A percentile compares a stretch with the other conserved stretches of the same genome.
Evolutionary conservation across 2,797 vertebrate species (phyloP).

Genomic region (Australoheros facetus): DNA sequence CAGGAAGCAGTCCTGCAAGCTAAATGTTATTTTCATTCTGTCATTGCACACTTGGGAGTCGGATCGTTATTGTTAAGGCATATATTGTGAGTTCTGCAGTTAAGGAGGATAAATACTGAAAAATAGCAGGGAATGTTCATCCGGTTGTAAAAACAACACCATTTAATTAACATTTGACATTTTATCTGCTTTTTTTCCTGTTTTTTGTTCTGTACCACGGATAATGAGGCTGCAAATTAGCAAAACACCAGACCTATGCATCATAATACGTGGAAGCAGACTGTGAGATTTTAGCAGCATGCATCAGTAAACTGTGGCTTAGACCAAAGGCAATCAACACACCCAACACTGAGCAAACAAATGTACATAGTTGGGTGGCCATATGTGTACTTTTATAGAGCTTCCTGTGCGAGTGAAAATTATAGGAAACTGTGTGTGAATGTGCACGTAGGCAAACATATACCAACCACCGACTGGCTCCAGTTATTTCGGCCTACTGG

Average conservation of each 20-base stretch:
- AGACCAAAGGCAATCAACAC: slow-evolving; percentile 29
- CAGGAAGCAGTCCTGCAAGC: slow-evolving; percentile 2
- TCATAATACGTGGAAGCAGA: not conserved
- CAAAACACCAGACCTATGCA: not conserved
- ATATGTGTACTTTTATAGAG: slow-evolving; percentile 47
- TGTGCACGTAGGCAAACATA: slow-evolving; percentile 53
- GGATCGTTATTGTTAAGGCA: slow-evolving; percentile 43
- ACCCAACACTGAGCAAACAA: not conserved
- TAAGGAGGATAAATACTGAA: not conserved
- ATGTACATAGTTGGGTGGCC: slow-evolving; percentile 26
- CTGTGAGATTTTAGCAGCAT: slow-evolving; percentile 14
- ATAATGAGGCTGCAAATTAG: not conserved
- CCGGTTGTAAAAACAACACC: not conserved
- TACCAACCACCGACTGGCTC: slow-evolving; percentile 25
- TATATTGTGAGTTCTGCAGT: not conserved
- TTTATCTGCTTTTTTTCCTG: not conserved
- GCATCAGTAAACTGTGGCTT: slow-evolving; percentile 29
- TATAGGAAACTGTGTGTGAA: slow-evolving; percentile 49
- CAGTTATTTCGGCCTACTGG: slow-evolving; percentile 38
- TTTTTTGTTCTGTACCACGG: not conserved
- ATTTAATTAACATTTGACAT: not conserved
- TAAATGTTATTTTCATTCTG: slow-evolving; percentile 28
- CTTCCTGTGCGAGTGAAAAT: slow-evolving; percentile 56
- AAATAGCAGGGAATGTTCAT: not conserved
- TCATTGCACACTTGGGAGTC: slow-evolving; percentile 32